Conservation (phyloP, 2,888 invertebrate species). For the Hirtodrosophila confusa region DNA sequence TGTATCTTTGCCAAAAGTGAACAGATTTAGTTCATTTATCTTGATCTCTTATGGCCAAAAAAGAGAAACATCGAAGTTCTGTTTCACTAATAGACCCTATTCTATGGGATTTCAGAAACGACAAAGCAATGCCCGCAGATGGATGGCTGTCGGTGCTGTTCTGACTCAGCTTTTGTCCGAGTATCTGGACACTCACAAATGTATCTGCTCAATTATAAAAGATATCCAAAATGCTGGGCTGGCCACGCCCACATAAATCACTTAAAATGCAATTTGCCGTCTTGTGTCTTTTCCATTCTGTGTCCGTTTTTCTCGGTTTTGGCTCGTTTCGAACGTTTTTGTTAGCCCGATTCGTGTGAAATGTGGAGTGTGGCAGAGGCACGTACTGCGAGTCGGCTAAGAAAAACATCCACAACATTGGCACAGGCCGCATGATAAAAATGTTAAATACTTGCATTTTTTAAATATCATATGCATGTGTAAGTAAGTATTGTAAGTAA, state of each 20-base stretch:
- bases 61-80: no score
- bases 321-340: constrained; percentile 26
- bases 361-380: constrained; percentile 65
- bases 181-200: no score
- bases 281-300: constrained; percentile 22
- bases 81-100: no score
- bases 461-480: constrained; percentile 46
- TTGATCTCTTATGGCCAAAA: no score
- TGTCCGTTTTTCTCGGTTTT: constrained; percentile 18
- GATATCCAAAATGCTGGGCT: background rate
- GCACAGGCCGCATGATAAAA: constrained; percentile 53
- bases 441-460: constrained; percentile 52
- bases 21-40: no score
- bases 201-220: constrained; percentile 5
- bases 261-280: constrained; percentile 37
- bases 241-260: constrained; percentile 28
- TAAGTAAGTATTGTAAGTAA: constrained; percentile 17
- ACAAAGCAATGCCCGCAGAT: no score
- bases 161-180: no score
- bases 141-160: no score
- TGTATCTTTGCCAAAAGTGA: no score
- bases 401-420: constrained; percentile 21
- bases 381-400: constrained; percentile 53
- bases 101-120: no score
- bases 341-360: constrained; percentile 67